Conservation (phyloP, 2,113 vertebrate genomes). For the Ploceus nigricollis region DNA sequence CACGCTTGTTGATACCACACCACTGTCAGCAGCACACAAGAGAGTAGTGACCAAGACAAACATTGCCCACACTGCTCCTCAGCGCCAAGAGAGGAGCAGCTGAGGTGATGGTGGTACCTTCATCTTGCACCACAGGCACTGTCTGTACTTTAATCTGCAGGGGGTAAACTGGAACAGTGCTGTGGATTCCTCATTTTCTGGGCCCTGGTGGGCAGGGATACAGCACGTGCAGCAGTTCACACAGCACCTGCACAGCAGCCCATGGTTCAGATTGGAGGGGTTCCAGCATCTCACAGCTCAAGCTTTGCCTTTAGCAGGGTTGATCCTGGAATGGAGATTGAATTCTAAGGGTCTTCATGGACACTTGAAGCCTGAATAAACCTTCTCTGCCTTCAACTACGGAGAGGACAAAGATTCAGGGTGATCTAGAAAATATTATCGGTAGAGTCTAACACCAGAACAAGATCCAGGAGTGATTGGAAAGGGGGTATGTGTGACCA, state of each 20-base stretch:
- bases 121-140: background rate
- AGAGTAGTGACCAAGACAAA: background rate
- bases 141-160: background rate
- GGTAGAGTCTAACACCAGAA: background rate
- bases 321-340: background rate
- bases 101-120: background rate
- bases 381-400: background rate
- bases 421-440: background rate
- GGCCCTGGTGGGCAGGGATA: background rate
- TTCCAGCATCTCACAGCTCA: background rate
- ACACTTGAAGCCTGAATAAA: background rate
- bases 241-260: background rate
- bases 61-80: background rate
- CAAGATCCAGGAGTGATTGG: background rate
- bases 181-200: background rate
- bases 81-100: background rate
- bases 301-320: background rate
- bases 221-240: background rate
- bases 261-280: fast-evolving
- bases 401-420: background rate
- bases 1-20: background rate
- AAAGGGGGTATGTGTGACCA: background rate
- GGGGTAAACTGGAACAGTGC: background rate
- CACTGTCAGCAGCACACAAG: background rate
- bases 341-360: background rate